These are phyloP conservation scores for Phenganax marumi DNA, from an alignment of 92 coral and sea anemone species.

Conservation along the genomic window DNA sequence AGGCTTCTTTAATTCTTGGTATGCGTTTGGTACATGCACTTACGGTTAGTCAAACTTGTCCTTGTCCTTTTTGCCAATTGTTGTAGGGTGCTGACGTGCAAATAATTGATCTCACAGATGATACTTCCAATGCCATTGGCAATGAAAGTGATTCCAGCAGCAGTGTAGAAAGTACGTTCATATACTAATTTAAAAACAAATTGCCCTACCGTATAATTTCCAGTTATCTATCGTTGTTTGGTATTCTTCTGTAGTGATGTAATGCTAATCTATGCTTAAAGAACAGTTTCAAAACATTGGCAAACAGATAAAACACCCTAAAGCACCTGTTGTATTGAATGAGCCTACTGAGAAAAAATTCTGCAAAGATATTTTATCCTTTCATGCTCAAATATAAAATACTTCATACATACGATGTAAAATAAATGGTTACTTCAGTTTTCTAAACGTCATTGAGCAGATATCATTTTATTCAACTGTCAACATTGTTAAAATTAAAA, in stretches of 20 bases:
- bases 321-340: no score
- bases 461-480: constrained; percentile 1
- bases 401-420: neutral
- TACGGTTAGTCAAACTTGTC: neutral
- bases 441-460: neutral
- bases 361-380: no score
- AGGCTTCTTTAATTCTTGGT: no score
- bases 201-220: no score
- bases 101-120: neutral
- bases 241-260: no score
- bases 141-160: constrained; percentile 8
- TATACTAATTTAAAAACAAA: neutral
- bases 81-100: neutral
- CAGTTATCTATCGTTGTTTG: no score
- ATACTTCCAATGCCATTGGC: neutral
- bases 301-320: no score
- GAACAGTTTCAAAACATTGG: no score
- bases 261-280: no score
- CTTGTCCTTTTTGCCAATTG: neutral
- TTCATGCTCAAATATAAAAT: neutral
- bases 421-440: neutral
- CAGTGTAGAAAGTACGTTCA: neutral
- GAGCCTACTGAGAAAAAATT: no score
- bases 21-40: no score
- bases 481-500: neutral